Evolutionary conservation across 1,140 invertebrate species (phyloP).

Genomic region (Saccostrea echinata): DNA sequence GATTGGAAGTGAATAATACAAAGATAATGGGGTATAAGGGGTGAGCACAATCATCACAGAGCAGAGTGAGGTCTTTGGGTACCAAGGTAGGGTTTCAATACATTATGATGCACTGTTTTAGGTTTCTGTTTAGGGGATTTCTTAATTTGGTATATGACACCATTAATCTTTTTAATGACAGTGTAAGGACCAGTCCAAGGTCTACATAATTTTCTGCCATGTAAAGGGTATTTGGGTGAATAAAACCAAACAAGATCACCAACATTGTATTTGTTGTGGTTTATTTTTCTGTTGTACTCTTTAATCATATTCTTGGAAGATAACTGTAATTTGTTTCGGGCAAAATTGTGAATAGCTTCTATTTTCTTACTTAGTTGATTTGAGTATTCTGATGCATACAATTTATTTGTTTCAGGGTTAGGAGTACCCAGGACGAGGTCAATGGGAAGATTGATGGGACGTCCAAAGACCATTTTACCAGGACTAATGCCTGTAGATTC

Average conservation of each 20-base stretch:
- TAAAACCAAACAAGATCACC: slow-evolving; percentile 23
- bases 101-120: slow-evolving; percentile 44
- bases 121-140: background rate
- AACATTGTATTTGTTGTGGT: background rate
- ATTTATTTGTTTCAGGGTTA: slow-evolving; percentile 23
- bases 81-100: slow-evolving; percentile 14
- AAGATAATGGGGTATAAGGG: background rate
- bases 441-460: slow-evolving; percentile 51
- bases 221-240: background rate
- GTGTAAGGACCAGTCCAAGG: background rate
- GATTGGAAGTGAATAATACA: background rate
- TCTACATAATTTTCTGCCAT: background rate
- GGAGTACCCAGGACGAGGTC: slow-evolving; percentile 46
- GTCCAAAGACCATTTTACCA: too few species aligned
- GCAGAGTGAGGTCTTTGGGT: background rate
- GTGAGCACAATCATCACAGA: background rate
- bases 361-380: background rate
- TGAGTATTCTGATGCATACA: background rate
- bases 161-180: too few species aligned
- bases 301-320: too few species aligned
- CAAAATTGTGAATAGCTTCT: too few species aligned
- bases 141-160: background rate
- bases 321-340: background rate
- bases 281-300: slow-evolving; percentile 1
- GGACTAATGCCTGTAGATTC: too few species aligned